These are phyloP conservation scores for Prietella phreatophila DNA, from an alignment of 2,113 vertebrate genomes.

Conservation along the genomic window DNA sequence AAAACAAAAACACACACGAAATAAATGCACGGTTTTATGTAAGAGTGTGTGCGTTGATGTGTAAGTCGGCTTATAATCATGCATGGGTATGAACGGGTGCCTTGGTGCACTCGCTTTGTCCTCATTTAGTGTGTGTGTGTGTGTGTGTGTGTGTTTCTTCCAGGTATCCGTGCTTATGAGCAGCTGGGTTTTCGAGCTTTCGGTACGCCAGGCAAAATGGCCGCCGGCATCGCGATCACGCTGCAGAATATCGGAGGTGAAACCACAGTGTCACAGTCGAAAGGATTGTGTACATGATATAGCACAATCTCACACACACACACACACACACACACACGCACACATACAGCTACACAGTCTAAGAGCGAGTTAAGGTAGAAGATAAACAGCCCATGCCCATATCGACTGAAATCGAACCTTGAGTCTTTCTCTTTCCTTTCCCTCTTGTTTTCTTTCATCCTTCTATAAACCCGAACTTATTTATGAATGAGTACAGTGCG, in stretches of 20 bases:
- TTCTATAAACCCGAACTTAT: not conserved
- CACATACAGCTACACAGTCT: not conserved
- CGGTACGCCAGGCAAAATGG: constrained; percentile 56
- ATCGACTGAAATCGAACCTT: not conserved
- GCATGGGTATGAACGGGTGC: not conserved
- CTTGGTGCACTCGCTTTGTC: not conserved
- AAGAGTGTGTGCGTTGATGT: not conserved
- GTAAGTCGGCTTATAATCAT: not conserved
- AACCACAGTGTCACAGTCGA: constrained; percentile 23
- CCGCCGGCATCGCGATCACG: constrained; percentile 54
- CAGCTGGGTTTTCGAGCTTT: constrained; percentile 54
- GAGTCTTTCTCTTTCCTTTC: not conserved
- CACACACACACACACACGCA: constrained; percentile 13
- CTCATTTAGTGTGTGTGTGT: constrained; percentile 5
- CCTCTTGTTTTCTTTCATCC: not conserved
- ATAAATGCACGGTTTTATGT: not conserved
- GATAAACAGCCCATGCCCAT: not conserved
- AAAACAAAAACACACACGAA: not conserved
- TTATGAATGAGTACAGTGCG: not conserved
- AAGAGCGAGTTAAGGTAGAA: not conserved
- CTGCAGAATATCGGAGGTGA: constrained; percentile 57
- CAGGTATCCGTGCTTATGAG: constrained; percentile 88
- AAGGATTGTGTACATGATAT: not conserved
- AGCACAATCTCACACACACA: constrained; percentile 3
- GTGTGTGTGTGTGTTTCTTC: constrained; percentile 20